Conservation (phyloP, 2,888 invertebrate genomes). For the Anarsia innoxiella region DNA sequence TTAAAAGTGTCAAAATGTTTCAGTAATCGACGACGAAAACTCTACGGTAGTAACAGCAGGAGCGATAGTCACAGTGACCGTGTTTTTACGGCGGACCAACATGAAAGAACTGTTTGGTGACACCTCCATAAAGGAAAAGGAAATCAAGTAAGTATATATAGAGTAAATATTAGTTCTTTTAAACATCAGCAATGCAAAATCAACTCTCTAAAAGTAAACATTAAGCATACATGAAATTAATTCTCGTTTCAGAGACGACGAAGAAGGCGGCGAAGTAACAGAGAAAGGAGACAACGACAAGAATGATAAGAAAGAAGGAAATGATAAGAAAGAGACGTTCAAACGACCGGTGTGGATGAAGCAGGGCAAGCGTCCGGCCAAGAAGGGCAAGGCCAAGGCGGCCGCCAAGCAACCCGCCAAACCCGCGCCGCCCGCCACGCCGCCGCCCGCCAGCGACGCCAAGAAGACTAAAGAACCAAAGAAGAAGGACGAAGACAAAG, state of each 20-base stretch:
- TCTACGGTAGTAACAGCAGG: slow-evolving; percentile 97
- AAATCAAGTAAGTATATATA: slow-evolving; percentile 76
- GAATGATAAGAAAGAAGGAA: slow-evolving; percentile 51
- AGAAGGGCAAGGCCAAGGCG: slow-evolving; percentile 29
- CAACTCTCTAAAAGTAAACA: no score
- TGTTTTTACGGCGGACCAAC: slow-evolving; percentile 86
- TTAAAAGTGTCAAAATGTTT: no score
- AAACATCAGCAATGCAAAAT: no score
- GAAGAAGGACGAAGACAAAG: slow-evolving; percentile 53
- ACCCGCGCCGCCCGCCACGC: slow-evolving; percentile 30
- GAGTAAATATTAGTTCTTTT: no score
- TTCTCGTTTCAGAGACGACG: slow-evolving; percentile 72
- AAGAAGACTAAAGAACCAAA: slow-evolving; percentile 59
- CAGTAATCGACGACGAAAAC: slow-evolving; percentile 98
- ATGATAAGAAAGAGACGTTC: slow-evolving; percentile 65
- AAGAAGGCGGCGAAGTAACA: slow-evolving; percentile 65
- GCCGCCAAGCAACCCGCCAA: slow-evolving; percentile 31
- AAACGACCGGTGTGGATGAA: slow-evolving; percentile 91
- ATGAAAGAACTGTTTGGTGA: slow-evolving; percentile 91
- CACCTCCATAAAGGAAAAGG: slow-evolving; percentile 80
- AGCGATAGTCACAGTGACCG: slow-evolving; percentile 98
- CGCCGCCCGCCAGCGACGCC: slow-evolving; percentile 30
- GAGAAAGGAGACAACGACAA: slow-evolving; percentile 39
- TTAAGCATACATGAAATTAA: no score
- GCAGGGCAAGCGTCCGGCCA: slow-evolving; percentile 70